phyloP scores from a whole-genome alignment of 2,888 invertebrate genomes.

The Cartodere bifasciata region DNA sequence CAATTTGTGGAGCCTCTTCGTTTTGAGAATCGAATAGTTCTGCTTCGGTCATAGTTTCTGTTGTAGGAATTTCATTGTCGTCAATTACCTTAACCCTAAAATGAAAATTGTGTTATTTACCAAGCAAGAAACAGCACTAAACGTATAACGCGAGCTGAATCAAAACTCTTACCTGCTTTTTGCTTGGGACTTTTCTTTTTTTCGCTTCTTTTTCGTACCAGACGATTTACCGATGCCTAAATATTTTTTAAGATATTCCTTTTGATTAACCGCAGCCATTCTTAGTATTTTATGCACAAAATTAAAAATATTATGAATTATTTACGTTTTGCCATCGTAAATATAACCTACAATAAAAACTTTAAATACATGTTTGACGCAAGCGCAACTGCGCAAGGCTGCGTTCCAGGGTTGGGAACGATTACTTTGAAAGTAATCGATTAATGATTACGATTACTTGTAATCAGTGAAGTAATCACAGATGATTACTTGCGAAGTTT shows the following conservation, averaged over 20 bases:
- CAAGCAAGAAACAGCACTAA: conserved; percentile 1
- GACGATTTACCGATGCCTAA: conserved; percentile 48
- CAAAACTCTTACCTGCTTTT: conserved; percentile 3
- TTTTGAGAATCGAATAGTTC: conserved; percentile 55
- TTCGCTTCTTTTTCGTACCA: conserved; percentile 55
- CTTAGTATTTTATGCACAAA: too few species aligned
- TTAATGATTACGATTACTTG: too few species aligned
- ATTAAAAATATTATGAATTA: too few species aligned
- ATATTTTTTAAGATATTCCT: conserved; percentile 69
- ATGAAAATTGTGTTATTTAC: conserved; percentile 12
- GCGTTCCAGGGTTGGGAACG: too few species aligned
- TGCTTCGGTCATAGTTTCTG: conserved; percentile 46
- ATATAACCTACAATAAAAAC: too few species aligned
- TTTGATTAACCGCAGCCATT: too few species aligned
- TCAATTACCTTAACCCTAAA: conserved; percentile 72
- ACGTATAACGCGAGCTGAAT: neutral
- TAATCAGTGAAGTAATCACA: too few species aligned
- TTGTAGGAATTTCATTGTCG: conserved; percentile 61
- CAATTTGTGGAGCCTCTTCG: conserved; percentile 88
- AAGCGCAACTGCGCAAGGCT: too few species aligned
- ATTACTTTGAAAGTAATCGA: too few species aligned
- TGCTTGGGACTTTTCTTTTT: conserved; percentile 30
- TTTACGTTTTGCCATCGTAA: too few species aligned
- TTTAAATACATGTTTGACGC: too few species aligned
- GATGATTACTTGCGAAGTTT: too few species aligned